Conservation (phyloP, 2,888 invertebrate genomes). For the Penaeus monodon region DNA sequence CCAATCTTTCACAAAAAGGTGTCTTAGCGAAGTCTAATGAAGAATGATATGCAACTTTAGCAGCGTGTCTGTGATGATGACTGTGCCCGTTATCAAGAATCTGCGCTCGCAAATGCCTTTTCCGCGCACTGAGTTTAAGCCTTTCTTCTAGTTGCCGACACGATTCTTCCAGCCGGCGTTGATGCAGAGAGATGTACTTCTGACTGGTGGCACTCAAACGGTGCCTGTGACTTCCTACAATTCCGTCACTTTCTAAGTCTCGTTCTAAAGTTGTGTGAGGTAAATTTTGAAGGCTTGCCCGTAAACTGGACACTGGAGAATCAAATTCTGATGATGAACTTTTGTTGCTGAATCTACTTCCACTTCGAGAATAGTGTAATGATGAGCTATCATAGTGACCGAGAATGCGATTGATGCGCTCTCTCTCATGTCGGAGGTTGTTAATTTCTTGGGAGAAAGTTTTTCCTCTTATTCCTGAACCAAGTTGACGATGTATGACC, state of each 20-base stretch:
- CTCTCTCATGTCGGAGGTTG: constrained; percentile 31
- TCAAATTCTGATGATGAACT: constrained; percentile 50
- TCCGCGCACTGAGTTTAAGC: constrained; percentile 33
- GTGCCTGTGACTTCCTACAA: background rate
- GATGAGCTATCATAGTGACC: constrained; percentile 12
- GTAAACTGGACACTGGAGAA: constrained; percentile 34
- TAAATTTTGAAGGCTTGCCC: constrained; percentile 29
- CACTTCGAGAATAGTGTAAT: background rate
- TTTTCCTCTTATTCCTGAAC: background rate
- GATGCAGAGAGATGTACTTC: constrained; percentile 38
- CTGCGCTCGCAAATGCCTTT: constrained; percentile 36
- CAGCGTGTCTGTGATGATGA: constrained; percentile 22
- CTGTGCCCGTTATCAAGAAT: constrained; percentile 39
- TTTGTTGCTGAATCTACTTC: background rate
- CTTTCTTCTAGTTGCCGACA: constrained; percentile 49
- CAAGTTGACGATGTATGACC: background rate
- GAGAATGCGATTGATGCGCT: constrained; percentile 28
- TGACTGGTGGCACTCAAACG: constrained; percentile 28
- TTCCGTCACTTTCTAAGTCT: background rate
- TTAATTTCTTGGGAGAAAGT: constrained; percentile 28
- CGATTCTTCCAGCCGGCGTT: constrained; percentile 45
- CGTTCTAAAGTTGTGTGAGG: background rate
- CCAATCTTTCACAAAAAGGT: constrained; percentile 29
- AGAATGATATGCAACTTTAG: constrained; percentile 30
- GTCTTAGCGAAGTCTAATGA: constrained; percentile 42